These are phyloP conservation scores for Strix occidentalis DNA, from an alignment of 2,797 vertebrate genomes.

Conservation along the genomic window DNA sequence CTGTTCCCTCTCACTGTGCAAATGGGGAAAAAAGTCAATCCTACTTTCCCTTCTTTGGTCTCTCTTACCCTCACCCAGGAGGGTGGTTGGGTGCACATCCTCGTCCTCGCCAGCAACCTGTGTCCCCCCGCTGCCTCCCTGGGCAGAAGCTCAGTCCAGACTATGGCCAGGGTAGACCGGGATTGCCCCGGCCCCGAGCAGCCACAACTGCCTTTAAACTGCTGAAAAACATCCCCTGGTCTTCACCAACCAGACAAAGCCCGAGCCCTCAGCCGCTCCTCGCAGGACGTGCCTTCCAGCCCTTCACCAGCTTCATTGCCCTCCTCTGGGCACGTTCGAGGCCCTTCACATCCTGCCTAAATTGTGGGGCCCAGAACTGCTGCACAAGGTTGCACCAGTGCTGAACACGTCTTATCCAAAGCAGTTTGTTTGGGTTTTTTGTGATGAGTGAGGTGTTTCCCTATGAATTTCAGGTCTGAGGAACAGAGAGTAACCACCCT, in stretches of 20 bases:
- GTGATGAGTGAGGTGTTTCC: neutral
- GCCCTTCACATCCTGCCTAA: neutral
- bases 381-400: accelerated
- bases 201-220: neutral
- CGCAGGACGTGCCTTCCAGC: neutral
- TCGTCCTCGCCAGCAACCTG: accelerated
- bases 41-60: neutral
- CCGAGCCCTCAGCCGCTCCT: neutral
- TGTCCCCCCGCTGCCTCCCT: neutral
- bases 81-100: neutral
- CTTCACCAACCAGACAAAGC: neutral
- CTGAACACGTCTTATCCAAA: neutral
- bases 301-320: neutral
- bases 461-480: neutral
- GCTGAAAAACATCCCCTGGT: neutral
- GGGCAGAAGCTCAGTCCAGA: neutral
- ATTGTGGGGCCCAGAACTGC: neutral
- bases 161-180: neutral
- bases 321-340: accelerated
- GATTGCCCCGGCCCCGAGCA: neutral
- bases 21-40: neutral
- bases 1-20: neutral
- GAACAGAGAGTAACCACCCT: neutral
- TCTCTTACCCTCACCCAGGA: neutral
- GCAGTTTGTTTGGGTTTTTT: neutral